These are phyloP conservation scores for Scyliorhinus canicula DNA, from an alignment of 2,797 vertebrate genomes.

Conservation along the genomic window DNA sequence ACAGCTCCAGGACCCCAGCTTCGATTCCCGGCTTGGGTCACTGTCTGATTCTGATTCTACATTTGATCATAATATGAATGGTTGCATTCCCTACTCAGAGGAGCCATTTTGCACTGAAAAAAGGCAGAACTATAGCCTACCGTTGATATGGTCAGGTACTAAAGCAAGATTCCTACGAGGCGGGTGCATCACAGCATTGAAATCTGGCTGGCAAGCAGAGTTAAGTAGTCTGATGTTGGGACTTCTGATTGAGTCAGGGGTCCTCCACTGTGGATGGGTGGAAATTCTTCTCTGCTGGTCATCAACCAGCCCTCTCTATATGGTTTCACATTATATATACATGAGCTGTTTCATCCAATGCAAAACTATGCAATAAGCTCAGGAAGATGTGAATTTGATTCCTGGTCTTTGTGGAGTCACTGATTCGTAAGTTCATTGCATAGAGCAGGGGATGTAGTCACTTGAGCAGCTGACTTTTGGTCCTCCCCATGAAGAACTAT, in stretches of 20 bases:
- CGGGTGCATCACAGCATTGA: neutral
- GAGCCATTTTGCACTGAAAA: neutral
- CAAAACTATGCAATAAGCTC: neutral
- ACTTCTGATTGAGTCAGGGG: neutral
- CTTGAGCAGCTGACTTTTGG: neutral
- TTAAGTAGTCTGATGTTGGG: neutral
- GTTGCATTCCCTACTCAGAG: neutral
- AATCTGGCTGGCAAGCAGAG: neutral
- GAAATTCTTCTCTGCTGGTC: neutral
- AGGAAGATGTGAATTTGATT: neutral
- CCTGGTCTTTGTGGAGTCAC: neutral
- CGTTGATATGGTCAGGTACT: neutral
- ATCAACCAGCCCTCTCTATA: neutral
- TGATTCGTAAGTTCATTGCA: neutral
- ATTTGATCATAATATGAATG: neutral
- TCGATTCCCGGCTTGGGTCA: too few species aligned
- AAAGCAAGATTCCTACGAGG: neutral
- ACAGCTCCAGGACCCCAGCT: too few species aligned
- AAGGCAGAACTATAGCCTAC: neutral
- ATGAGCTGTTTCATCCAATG: neutral
- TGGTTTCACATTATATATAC: neutral
- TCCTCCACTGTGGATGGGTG: neutral
- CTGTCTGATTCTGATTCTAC: too few species aligned
- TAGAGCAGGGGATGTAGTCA: neutral
- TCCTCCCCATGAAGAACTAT: neutral